These are phyloP conservation scores for Rhynchomys soricoides DNA, from an alignment of 2,113 vertebrate genomes.

Conservation along the genomic window DNA sequence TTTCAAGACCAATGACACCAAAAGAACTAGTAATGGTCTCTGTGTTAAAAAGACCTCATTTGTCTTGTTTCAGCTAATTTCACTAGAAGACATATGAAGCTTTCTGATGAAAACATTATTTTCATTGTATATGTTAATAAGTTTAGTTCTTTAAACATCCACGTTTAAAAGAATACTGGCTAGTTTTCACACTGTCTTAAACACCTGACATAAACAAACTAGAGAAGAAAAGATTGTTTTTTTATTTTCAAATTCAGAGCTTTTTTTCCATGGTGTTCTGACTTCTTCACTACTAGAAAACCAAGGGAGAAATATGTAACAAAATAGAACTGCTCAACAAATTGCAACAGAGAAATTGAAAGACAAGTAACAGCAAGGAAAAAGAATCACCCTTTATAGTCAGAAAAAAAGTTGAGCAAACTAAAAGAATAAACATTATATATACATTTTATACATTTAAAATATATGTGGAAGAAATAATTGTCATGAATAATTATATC, in stretches of 20 bases:
- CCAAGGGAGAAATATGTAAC: background rate
- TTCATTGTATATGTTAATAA: background rate
- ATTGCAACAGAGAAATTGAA: background rate
- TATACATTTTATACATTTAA: no score
- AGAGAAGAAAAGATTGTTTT: background rate
- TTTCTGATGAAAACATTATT: background rate
- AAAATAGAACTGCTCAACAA: background rate
- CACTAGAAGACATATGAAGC: background rate
- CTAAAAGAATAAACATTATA: no score
- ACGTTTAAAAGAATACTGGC: background rate
- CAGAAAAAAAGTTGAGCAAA: no score
- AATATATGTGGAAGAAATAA: no score
- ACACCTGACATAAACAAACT: background rate
- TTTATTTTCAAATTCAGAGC: background rate
- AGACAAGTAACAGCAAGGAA: background rate
- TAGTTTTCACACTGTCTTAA: background rate
- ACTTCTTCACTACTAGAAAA: background rate
- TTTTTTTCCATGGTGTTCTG: background rate
- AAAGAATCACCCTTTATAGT: background rate
- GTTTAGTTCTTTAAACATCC: background rate
- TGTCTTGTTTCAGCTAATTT: background rate
- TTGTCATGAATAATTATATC: no score
- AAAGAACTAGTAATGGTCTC: background rate
- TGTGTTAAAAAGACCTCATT: background rate
- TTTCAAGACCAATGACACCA: conserved; percentile 79